A percentile compares a stretch with the other conserved stretches of the same genome.
Evolutionary conservation across 2,888 invertebrate species (phyloP).

Genomic region (Entomobrya multifasciata): DNA sequence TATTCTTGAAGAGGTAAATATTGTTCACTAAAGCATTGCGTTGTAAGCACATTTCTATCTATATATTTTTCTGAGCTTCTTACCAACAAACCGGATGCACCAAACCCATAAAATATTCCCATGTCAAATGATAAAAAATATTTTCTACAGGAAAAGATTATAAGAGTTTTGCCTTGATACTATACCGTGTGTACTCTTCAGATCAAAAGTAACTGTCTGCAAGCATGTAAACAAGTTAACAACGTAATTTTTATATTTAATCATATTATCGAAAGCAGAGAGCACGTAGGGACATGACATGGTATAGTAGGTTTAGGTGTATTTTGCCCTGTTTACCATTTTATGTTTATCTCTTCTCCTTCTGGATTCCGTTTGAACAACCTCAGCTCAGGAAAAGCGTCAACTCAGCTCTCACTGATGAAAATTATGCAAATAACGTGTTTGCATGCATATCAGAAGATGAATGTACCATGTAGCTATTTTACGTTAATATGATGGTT

Average conservation of each 20-base stretch:
- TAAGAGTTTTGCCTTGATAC: neutral
- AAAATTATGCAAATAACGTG: conserved; percentile 21
- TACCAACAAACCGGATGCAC: conserved; percentile 22
- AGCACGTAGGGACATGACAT: neutral
- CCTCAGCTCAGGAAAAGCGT: neutral
- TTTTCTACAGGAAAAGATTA: conserved; percentile 20
- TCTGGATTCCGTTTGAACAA: conserved; percentile 1
- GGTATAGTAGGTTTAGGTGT: neutral
- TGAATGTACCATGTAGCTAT: neutral
- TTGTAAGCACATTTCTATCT: neutral
- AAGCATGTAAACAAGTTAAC: neutral
- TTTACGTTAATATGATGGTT: conserved; percentile 10
- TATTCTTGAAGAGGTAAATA: neutral
- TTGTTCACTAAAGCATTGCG: neutral
- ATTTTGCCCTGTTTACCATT: neutral
- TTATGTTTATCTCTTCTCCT: neutral
- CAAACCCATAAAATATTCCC: conserved; percentile 20
- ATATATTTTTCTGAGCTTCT: neutral
- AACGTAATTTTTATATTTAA: neutral
- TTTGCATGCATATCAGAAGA: neutral
- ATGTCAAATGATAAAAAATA: conserved; percentile 22
- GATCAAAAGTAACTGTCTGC: neutral
- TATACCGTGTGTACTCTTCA: too few relatives aligned
- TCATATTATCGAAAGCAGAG: neutral
- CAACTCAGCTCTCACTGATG: neutral